Base-by-base conservation (phyloP, 2,888 invertebrate genomes). In the Brassicogethes aeneus region DNA sequence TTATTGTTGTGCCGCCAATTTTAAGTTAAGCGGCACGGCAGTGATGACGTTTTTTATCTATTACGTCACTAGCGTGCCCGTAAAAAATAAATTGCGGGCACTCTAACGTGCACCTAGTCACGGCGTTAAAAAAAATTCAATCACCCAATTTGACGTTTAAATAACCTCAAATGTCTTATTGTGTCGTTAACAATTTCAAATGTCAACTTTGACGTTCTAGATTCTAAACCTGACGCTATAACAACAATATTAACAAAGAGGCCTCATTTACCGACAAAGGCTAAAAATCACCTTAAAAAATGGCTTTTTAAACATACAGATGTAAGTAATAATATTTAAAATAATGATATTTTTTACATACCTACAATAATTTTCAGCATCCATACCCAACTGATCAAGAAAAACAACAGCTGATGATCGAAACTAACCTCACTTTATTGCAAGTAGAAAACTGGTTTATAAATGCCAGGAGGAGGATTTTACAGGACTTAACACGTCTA, bases 361-460 rank as follows among this genome's bases (percentile, higher is more conserved):
- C 15, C 3, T 23, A 37, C 10, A 16, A 17, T 16, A 35, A n/a
- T 45, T 51, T 44, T 16, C 37, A 58, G 57, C 59, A 59, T 44
- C 59, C 59, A 2, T 59, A 59, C 42, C 59, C 59, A 1, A 58
- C 59, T 5, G 59, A 59, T 33, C 49, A 53, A 10, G 58, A 59
- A 39, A 59, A 59, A 37, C 59, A 59, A 37, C 53, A 52, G 36
- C 46, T 59, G 29, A 59, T 59, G 59, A 54, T 58, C 41, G 58
- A 59, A 43, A 59, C 59, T 1, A 55, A 58, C 40, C 47, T 59
- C 16, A 59, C 59, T 0, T 39, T 57, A 16, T 43, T 57, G 2
- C 57, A 57, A 45, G 57, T 57, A 1, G 57, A 57, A 43, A 57
- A 57, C 36, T 57, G 57, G 57, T 57, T 57, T 37, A 57, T 57